Base-by-base conservation (phyloP, 2,113 vertebrate species). In the Xiphophorus couchianus region DNA sequence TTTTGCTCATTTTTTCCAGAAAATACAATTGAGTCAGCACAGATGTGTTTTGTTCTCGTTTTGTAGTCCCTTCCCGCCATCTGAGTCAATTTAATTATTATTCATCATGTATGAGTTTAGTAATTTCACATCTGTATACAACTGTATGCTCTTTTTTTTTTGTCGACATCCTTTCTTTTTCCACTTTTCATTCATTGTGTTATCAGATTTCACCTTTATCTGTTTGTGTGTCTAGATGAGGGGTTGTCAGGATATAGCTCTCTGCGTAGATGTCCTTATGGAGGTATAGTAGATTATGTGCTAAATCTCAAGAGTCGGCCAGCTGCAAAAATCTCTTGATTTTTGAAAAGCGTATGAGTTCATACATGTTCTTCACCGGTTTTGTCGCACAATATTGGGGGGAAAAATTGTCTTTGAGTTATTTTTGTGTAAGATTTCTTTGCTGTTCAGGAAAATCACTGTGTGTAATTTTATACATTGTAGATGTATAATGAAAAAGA, bases 251-350 rank as follows among this genome's bases (percentile, higher is more conserved):
- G 89, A 62, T 92, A 91, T 92, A 93, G 91, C 90, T 74, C 77
- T 75, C 86, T 90, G 1, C 84, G 3, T 88, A 91, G 92, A 92
- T 93, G 92, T 84, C 91, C 9, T 66, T 93, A 90, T 73, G 92
- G 92, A 93, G 92, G 92, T 93, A 93, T 75, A 87, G 85, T 84
- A 71, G 76, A 74, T 73, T 37, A 77, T 60, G 5, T 15, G 42
- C 11, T 22, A 37, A 73, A 77, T 33, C 19, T 76, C 29, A n/a
- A 28, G 3, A 28, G 65, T 51, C 66, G 69, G 33, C 33, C n/a
- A 66, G 62, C 68, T 70, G 66, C 31, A 67, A 27, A 65, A 85
- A 78, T 28, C 11, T 10, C 76, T 44, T 78, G 70, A 74, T 69
- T 81, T 84, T 82, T 76, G 81, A 74, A 71, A 71, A 80, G 82